phyloP scores from a whole-genome alignment of 2,888 invertebrate species.

The Pandemis heparana region DNA sequence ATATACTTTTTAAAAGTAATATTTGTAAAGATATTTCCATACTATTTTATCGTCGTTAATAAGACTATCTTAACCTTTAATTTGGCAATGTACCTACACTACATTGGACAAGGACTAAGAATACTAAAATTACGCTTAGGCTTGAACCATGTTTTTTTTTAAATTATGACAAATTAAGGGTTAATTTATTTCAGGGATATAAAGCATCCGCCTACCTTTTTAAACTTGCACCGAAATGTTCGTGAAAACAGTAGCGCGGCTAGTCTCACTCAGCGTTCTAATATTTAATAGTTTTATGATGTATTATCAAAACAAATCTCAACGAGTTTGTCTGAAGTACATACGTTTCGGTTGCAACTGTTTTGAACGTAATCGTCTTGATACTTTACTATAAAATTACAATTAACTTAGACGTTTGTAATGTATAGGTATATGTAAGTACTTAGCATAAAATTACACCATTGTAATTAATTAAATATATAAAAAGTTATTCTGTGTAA shows the following conservation, averaged over 20 bases:
- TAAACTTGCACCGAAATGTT: slow-evolving; percentile 59
- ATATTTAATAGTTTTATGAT: slow-evolving; percentile 87
- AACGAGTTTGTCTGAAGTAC: slow-evolving; percentile 77
- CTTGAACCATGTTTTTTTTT: no score
- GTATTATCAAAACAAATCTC: slow-evolving; percentile 86
- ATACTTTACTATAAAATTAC: slow-evolving; percentile 55
- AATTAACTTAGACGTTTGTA: background rate
- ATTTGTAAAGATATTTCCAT: no score
- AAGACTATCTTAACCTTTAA: no score
- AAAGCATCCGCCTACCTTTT: slow-evolving; percentile 55
- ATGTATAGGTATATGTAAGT: background rate
- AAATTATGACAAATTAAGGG: no score
- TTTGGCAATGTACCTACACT: no score
- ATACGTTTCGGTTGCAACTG: slow-evolving; percentile 78
- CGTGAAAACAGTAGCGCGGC: slow-evolving; percentile 76
- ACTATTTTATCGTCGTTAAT: no score
- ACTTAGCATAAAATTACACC: background rate
- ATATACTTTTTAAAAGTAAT: no score
- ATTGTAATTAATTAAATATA: background rate
- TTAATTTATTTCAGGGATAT: background rate
- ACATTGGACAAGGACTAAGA: no score
- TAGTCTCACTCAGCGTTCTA: slow-evolving; percentile 85
- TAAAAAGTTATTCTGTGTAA: background rate
- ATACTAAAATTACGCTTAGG: no score
- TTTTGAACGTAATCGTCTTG: slow-evolving; percentile 63